These are phyloP conservation scores for Dicycla oo DNA, from an alignment of 2,888 invertebrate genomes.

Conservation along the genomic window DNA sequence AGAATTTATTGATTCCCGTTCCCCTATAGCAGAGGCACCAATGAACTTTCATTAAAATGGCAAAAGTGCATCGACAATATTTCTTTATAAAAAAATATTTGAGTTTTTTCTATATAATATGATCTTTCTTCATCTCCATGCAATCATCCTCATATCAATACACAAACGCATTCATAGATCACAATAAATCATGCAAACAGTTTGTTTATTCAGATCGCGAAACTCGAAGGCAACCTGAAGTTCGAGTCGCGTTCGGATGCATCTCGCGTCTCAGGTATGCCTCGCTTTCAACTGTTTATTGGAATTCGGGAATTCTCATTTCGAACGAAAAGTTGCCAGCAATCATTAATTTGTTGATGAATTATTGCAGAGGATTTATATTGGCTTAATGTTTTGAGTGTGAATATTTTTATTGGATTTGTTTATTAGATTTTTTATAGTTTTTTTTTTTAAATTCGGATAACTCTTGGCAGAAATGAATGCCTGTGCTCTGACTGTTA, in stretches of 20 bases:
- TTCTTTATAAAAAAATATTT: too few species aligned
- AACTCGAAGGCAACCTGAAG: conserved; percentile 69
- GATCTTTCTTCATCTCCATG: neutral
- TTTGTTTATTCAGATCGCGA: conserved; percentile 71
- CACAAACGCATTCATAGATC: neutral
- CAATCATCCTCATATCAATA: neutral
- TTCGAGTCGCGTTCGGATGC: conserved; percentile 51
- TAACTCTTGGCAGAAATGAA: neutral
- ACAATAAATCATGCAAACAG: conserved; percentile 68
- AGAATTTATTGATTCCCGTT: too few species aligned
- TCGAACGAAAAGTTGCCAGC: conserved; percentile 41
- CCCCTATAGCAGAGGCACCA: too few species aligned
- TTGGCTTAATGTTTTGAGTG: neutral
- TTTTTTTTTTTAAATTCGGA: neutral
- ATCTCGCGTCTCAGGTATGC: conserved; percentile 61
- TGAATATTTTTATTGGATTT: conserved; percentile 6
- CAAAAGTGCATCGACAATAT: too few species aligned
- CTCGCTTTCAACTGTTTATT: conserved; percentile 58
- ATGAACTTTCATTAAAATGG: too few species aligned
- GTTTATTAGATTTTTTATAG: neutral
- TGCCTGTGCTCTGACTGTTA: neutral
- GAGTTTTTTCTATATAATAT: too few species aligned
- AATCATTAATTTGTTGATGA: conserved; percentile 20
- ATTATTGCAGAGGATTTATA: conserved; percentile 23
- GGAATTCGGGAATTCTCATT: conserved; percentile 64